Evolutionary conservation across 2,113 vertebrate genomes (phyloP).

Genomic region (Nicator chloris): DNA sequence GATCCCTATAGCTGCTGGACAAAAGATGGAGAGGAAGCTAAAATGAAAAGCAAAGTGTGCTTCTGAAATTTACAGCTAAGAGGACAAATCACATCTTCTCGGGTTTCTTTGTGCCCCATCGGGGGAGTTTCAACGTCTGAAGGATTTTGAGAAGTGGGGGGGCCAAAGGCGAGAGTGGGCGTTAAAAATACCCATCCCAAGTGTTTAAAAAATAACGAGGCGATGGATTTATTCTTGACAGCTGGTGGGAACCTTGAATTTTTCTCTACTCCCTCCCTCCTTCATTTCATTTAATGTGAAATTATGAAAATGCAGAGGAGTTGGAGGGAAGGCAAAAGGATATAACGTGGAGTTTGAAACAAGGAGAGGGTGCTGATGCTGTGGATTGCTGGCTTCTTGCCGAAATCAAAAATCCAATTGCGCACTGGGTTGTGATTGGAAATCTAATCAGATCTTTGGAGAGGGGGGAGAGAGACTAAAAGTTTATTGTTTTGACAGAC

Average conservation of each 20-base stretch:
- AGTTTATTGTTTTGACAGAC: slow-evolving; percentile 28
- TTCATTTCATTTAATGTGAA: slow-evolving; percentile 65
- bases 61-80: slow-evolving; percentile 41
- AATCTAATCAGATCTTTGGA: slow-evolving; percentile 87
- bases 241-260: slow-evolving; percentile 70
- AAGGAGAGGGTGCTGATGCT: slow-evolving; percentile 47
- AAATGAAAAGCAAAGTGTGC: slow-evolving; percentile 45
- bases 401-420: slow-evolving; percentile 78
- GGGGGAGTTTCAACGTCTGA: slow-evolving; percentile 53
- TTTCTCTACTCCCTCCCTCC: slow-evolving; percentile 39
- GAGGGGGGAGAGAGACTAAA: slow-evolving; percentile 23
- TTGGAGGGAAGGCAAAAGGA: slow-evolving; percentile 60
- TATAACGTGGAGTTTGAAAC: slow-evolving; percentile 65
- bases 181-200: slow-evolving; percentile 33
- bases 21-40: slow-evolving; percentile 54
- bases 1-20: slow-evolving; percentile 24
- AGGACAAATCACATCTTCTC: slow-evolving; percentile 28
- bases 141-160: not conserved
- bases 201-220: slow-evolving; percentile 21
- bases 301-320: slow-evolving; percentile 75
- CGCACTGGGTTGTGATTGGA: slow-evolving; percentile 94
- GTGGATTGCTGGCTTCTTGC: slow-evolving; percentile 61
- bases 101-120: not conserved
- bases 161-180: slow-evolving; percentile 34
- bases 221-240: slow-evolving; percentile 66